A percentile compares a stretch with the other conserved stretches of the same genome.
Conservation (phyloP, 1,140 invertebrate species). For the Drosophila eugracilis region DNA sequence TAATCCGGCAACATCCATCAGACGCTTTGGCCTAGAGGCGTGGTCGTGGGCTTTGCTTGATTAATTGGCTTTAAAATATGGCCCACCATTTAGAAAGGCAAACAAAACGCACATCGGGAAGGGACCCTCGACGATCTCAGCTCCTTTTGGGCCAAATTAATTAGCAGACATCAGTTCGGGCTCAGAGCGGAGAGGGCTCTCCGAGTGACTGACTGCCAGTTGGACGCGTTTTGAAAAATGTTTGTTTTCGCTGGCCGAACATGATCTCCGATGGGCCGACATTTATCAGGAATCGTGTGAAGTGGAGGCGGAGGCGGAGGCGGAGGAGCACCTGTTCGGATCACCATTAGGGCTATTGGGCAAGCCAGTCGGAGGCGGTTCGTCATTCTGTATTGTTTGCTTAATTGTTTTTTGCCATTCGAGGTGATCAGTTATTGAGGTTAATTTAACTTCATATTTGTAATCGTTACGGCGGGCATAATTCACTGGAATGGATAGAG, state of each 20-base stretch:
- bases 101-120: constrained; percentile 42
- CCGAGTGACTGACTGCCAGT: constrained; percentile 37
- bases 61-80: constrained; percentile 81
- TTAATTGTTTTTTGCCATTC: constrained; percentile 49
- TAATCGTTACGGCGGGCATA: constrained; percentile 56
- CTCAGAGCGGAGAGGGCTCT: constrained; percentile 11
- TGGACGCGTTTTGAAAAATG: constrained; percentile 66
- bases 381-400: constrained; percentile 39
- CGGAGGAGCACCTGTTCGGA: constrained; percentile 78
- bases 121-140: constrained; percentile 20
- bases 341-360: constrained; percentile 30
- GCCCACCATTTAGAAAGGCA: constrained; percentile 70
- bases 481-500: constrained; percentile 32
- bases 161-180: constrained; percentile 68
- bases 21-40: constrained; percentile 19
- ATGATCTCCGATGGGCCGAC: constrained; percentile 19
- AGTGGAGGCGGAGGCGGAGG: constrained; percentile 27
- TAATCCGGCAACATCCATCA: constrained; percentile 62
- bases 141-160: constrained; percentile 67
- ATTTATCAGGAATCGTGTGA: constrained; percentile 79
- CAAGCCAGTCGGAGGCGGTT: constrained; percentile 50
- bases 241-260: constrained; percentile 55
- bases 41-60: constrained; percentile 54
- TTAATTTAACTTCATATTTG: constrained; percentile 30
- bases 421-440: constrained; percentile 24